These are phyloP conservation scores for Knipowitschia caucasica DNA, from an alignment of 2,797 vertebrate species.

Conservation along the genomic window DNA sequence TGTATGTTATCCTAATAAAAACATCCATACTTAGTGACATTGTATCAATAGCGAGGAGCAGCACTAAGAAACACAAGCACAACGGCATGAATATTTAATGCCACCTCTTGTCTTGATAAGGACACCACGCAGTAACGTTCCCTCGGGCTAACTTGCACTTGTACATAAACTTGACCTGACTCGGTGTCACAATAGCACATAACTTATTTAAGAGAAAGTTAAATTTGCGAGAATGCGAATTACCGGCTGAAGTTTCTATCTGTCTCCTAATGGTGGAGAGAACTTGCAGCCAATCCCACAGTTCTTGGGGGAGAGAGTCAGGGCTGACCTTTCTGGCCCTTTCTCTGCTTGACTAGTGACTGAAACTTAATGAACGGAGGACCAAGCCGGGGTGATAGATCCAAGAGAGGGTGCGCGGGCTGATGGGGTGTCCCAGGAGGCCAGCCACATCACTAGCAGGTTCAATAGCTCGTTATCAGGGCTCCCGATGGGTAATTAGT, in stretches of 20 bases:
- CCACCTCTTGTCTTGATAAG: constrained; percentile 11
- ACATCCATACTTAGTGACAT: constrained; percentile 9
- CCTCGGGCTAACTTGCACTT: constrained; percentile 8
- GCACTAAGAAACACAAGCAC: constrained; percentile 6
- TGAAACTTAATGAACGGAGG: constrained; percentile 61
- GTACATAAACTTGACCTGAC: constrained; percentile 11
- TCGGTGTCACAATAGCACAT: constrained; percentile 7
- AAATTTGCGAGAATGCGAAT: neutral
- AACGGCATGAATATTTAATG: constrained; percentile 11
- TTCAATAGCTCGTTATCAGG: constrained; percentile 81
- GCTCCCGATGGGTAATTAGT: constrained; percentile 75
- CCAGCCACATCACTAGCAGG: constrained; percentile 52
- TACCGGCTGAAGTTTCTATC: constrained; percentile 6
- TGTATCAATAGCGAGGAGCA: constrained; percentile 7
- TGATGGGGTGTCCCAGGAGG: constrained; percentile 65
- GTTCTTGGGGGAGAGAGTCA: constrained; percentile 41
- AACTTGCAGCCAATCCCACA: constrained; percentile 27
- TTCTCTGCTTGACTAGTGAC: constrained; percentile 42
- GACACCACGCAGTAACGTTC: constrained; percentile 2
- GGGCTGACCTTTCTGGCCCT: constrained; percentile 70
- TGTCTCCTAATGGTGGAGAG: constrained; percentile 24
- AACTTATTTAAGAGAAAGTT: constrained; percentile 14
- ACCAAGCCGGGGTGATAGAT: constrained; percentile 64
- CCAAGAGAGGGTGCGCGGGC: constrained; percentile 47
- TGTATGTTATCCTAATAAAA: constrained; percentile 4